phyloP scores from a whole-genome alignment of 2,113 vertebrate genomes.

The Alligator mississippiensis region DNA sequence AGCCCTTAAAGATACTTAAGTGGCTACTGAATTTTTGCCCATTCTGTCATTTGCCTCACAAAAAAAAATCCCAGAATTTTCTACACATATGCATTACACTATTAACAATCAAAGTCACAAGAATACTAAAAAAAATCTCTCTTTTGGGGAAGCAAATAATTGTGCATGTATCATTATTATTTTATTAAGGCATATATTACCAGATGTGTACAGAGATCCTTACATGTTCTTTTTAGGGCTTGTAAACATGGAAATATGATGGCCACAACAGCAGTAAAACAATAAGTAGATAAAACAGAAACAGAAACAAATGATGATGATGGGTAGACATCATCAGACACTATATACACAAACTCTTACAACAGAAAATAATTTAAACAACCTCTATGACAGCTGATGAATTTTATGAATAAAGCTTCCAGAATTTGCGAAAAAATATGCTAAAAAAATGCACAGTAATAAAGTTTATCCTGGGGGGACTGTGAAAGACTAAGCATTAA shows the following conservation, averaged over 20 bases:
- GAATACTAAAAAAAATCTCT: too few species aligned
- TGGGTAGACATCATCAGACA: not conserved
- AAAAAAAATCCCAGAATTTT: not conserved
- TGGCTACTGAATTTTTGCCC: not conserved
- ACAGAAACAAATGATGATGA: not conserved
- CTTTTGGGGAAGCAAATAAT: too few species aligned
- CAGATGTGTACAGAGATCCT: not conserved
- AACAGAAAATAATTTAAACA: not conserved
- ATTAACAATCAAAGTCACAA: too few species aligned
- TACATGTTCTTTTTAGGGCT: too few species aligned
- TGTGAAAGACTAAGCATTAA: accelerated
- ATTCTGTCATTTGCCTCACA: not conserved
- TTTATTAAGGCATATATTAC: accelerated
- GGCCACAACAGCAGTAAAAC: not conserved
- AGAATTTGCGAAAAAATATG: not conserved
- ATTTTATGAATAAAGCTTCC: not conserved
- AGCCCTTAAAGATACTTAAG: not conserved
- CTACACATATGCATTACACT: not conserved
- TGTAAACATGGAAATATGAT: not conserved
- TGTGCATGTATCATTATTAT: not conserved
- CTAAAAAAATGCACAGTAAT: accelerated
- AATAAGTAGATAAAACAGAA: not conserved
- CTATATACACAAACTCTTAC: not conserved
- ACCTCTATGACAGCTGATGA: not conserved
- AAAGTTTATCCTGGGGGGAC: not conserved